phyloP scores from a whole-genome alignment of 2,113 vertebrate species.

The Natator depressus region DNA sequence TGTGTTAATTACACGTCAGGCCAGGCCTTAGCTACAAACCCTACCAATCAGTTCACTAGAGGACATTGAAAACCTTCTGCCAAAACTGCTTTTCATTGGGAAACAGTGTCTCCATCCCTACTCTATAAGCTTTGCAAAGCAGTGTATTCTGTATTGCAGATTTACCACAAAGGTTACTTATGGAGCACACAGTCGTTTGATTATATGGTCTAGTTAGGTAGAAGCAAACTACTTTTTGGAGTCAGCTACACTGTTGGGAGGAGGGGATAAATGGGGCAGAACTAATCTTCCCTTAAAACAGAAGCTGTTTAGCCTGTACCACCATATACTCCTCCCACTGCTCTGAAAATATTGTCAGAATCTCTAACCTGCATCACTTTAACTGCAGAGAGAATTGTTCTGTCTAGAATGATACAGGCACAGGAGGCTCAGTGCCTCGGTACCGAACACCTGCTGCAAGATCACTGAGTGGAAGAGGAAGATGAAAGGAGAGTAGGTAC shows the following conservation, averaged over 20 bases:
- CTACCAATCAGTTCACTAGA: background rate
- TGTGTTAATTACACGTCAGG: too few species aligned
- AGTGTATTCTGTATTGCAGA: background rate
- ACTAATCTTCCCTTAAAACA: background rate
- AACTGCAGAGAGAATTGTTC: background rate
- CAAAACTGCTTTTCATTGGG: background rate
- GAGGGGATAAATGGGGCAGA: background rate
- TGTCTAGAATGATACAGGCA: background rate
- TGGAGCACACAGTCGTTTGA: background rate
- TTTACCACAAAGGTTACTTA: background rate
- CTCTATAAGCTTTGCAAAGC: background rate
- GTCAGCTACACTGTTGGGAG: background rate
- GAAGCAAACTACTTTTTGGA: background rate
- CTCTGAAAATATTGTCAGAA: background rate
- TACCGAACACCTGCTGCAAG: fast-evolving
- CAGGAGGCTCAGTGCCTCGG: background rate
- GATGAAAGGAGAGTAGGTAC: background rate
- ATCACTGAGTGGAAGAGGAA: background rate
- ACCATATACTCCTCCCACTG: background rate
- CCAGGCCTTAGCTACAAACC: too few species aligned
- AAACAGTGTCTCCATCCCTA: background rate
- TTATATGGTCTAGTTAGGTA: constrained; percentile 5
- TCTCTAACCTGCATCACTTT: background rate
- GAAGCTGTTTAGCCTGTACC: background rate
- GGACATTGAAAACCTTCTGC: background rate